Percentiles rank a stretch among this genome's conserved stretches.
These are phyloP conservation scores for Nipponacmea schrenckii DNA, from an alignment of 2,888 invertebrate species.

Conservation along the genomic window DNA sequence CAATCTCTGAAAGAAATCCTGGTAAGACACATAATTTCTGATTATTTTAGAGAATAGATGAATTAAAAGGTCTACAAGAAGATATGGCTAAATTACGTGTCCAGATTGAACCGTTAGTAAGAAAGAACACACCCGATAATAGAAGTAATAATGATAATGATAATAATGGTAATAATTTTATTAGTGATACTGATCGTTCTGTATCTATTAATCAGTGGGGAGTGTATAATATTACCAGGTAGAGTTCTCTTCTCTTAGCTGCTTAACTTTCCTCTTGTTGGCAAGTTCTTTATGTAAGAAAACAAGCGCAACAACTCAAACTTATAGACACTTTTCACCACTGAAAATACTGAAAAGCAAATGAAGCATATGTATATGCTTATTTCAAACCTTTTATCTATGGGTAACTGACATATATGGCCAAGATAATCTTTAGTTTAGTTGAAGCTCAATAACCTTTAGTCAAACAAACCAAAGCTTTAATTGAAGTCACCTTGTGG, in stretches of 20 bases:
- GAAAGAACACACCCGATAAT: conserved; percentile 38
- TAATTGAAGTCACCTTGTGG: too few relatives aligned
- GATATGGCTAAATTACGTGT: conserved; percentile 53
- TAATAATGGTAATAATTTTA: conserved; percentile 23
- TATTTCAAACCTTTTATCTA: too few relatives aligned
- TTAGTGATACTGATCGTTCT: conserved; percentile 33
- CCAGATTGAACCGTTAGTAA: conserved; percentile 50
- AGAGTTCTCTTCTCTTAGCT: conserved; percentile 23
- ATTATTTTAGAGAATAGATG: conserved; percentile 53
- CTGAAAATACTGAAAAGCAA: too few relatives aligned
- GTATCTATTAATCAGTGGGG: conserved; percentile 56
- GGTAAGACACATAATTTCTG: too few relatives aligned
- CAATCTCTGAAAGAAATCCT: too few relatives aligned
- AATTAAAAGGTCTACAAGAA: conserved; percentile 53
- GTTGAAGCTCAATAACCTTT: too few relatives aligned
- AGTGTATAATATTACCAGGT: conserved; percentile 62
- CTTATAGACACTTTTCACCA: too few relatives aligned
- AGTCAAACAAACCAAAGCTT: too few relatives aligned
- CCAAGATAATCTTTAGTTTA: too few relatives aligned
- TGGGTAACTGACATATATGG: too few relatives aligned
- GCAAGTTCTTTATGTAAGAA: background rate
- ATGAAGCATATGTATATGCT: too few relatives aligned
- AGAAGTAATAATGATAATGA: conserved; percentile 51
- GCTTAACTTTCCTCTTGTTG: background rate
- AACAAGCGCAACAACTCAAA: too few relatives aligned